A percentile compares a stretch with the other conserved stretches of the same genome.
These are phyloP conservation scores for Actinernus sp. DNA, from an alignment of 92 coral and sea anemone species.

Conservation along the genomic window DNA sequence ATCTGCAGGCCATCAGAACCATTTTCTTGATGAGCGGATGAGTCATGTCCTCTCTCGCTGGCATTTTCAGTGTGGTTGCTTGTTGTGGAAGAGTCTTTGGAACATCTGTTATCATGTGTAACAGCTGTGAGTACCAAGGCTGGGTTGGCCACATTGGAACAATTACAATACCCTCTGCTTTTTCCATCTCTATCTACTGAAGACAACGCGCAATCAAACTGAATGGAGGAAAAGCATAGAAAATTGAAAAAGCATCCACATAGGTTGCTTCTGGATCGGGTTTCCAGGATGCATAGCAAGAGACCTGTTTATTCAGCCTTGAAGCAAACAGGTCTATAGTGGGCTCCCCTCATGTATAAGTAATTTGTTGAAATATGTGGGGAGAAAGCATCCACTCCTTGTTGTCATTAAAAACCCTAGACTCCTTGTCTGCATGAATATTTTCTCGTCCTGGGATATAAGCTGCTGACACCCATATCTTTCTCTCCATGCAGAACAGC, in stretches of 20 bases:
- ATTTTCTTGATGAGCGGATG: too few relatives aligned
- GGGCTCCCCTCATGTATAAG: slow-evolving; percentile 20
- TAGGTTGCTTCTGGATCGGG: slow-evolving; percentile 52
- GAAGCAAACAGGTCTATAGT: slow-evolving; percentile 44
- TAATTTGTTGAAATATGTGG: slow-evolving; percentile 21
- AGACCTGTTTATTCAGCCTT: slow-evolving; percentile 31
- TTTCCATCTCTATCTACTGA: slow-evolving; percentile 45
- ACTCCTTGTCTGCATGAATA: slow-evolving; percentile 13
- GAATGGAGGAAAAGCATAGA: slow-evolving; percentile 44
- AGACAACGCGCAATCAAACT: slow-evolving; percentile 45
- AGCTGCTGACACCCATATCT: slow-evolving; percentile 40
- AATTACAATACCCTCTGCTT: slow-evolving; percentile 24
- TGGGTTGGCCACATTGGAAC: slow-evolving; percentile 48
- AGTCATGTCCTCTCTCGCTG: too few relatives aligned
- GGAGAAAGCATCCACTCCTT: slow-evolving; percentile 32
- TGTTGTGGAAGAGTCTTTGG: too few relatives aligned
- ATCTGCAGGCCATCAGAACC: too few relatives aligned
- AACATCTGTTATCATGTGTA: slow-evolving; percentile 16
- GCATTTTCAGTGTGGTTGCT: too few relatives aligned
- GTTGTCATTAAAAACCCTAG: slow-evolving; percentile 4
- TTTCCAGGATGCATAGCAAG: slow-evolving; percentile 52
- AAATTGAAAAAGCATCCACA: slow-evolving; percentile 38
- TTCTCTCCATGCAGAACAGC: slow-evolving; percentile 11
- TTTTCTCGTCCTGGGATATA: slow-evolving; percentile 38
- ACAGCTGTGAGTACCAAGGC: slow-evolving; percentile 40